These are phyloP conservation scores for Lottia gigantea DNA, from an alignment of 2,888 invertebrate species.

Conservation along the genomic window DNA sequence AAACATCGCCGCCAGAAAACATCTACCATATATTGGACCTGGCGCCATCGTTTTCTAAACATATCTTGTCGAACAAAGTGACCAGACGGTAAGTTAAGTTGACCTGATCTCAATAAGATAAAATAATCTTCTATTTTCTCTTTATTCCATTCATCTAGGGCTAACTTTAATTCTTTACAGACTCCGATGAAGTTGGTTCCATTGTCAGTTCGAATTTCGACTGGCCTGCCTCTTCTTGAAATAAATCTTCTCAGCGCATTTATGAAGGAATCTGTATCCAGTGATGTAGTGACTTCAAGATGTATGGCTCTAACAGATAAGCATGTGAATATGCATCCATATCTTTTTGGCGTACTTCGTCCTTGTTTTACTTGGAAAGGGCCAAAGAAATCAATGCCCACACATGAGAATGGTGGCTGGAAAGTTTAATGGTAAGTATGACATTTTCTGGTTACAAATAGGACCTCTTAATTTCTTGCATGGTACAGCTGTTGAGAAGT, in stretches of 20 bases:
- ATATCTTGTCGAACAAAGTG: background rate
- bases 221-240: constrained; percentile 25
- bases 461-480: background rate
- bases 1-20: background rate
- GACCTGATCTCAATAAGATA: constrained; percentile 9
- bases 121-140: constrained; percentile 3
- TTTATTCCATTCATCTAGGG: constrained; percentile 25
- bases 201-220: constrained; percentile 26
- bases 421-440: constrained; percentile 21
- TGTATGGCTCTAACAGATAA: constrained; percentile 18
- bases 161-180: constrained; percentile 20
- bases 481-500: background rate
- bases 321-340: constrained; percentile 28
- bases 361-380: constrained; percentile 24
- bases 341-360: constrained; percentile 18
- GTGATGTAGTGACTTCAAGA: constrained; percentile 19
- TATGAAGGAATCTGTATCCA: constrained; percentile 27
- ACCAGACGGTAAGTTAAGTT: background rate
- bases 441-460: constrained; percentile 21
- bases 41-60: background rate
- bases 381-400: constrained; percentile 25
- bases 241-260: constrained; percentile 26
- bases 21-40: background rate
- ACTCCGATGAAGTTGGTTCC: constrained; percentile 25
- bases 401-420: constrained; percentile 25